Percentiles rank a stretch among this genome's conserved stretches.
Conservation (phyloP, 2,797 vertebrate species). For the Acipenser oxyrinchus region DNA sequence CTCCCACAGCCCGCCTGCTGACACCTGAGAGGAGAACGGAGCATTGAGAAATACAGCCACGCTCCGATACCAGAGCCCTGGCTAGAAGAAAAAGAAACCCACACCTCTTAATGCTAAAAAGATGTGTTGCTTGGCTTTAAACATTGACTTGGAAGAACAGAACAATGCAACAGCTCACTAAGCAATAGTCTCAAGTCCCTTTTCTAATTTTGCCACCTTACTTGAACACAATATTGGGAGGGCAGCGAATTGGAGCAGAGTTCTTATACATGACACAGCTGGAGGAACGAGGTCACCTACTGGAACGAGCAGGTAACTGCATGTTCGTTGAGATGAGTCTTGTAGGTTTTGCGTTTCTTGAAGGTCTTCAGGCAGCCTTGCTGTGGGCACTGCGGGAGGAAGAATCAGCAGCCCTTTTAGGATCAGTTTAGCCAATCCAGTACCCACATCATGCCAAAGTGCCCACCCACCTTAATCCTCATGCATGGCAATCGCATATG, state of each 20-base stretch:
- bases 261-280: background rate
- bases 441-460: no score
- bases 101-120: background rate
- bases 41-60: background rate
- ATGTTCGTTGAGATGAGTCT: constrained; percentile 50
- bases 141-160: background rate
- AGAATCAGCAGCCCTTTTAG: no score
- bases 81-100: background rate
- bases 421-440: no score
- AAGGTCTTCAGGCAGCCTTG: constrained; percentile 51
- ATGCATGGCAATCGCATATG: no score
- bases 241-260: background rate
- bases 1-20: constrained; percentile 39
- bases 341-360: constrained; percentile 53
- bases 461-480: no score
- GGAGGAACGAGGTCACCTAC: constrained; percentile 33
- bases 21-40: constrained; percentile 41
- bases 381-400: constrained; percentile 44
- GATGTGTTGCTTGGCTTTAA: background rate
- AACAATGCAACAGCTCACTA: background rate
- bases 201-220: background rate
- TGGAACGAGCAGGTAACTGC: constrained; percentile 34
- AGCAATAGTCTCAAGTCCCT: background rate
- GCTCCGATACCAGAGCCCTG: background rate
- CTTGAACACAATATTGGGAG: background rate